phyloP scores from a whole-genome alignment of 2,888 invertebrate genomes.

The Clitarchus hookeri region DNA sequence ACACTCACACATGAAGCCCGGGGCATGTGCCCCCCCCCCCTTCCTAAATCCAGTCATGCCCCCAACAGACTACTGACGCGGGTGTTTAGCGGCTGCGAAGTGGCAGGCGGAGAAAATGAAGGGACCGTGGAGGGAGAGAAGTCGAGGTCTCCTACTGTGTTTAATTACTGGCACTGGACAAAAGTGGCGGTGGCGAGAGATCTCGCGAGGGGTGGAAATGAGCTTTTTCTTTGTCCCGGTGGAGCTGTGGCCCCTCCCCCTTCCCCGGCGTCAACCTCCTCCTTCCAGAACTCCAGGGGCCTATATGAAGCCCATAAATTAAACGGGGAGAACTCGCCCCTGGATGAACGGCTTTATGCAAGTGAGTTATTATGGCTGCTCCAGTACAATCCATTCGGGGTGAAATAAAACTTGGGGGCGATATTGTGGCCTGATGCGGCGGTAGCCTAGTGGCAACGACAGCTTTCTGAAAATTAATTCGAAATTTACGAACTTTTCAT shows the following conservation, averaged over 20 bases:
- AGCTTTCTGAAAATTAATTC: not conserved
- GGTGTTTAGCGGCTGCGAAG: not conserved
- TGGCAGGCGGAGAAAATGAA: not conserved
- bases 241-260: not conserved
- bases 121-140: not conserved
- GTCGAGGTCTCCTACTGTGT: not conserved
- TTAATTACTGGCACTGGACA: slow-evolving; percentile 14
- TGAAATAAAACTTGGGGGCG: too few species aligned
- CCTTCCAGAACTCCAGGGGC: not conserved
- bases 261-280: not conserved
- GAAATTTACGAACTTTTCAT: not conserved
- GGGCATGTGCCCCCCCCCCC: too few species aligned
- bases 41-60: too few species aligned
- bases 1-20: too few species aligned
- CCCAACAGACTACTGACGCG: not conserved
- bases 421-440: too few species aligned
- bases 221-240: not conserved
- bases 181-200: not conserved
- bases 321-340: not conserved
- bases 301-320: slow-evolving; percentile 14
- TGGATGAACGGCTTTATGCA: slow-evolving; percentile 7
- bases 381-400: not conserved
- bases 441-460: not conserved
- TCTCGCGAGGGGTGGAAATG: not conserved
- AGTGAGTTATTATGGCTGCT: slow-evolving; percentile 14